Evolutionary conservation across 2,797 vertebrate species (phyloP).

Genomic region (Cetoscarus ocellatus): DNA sequence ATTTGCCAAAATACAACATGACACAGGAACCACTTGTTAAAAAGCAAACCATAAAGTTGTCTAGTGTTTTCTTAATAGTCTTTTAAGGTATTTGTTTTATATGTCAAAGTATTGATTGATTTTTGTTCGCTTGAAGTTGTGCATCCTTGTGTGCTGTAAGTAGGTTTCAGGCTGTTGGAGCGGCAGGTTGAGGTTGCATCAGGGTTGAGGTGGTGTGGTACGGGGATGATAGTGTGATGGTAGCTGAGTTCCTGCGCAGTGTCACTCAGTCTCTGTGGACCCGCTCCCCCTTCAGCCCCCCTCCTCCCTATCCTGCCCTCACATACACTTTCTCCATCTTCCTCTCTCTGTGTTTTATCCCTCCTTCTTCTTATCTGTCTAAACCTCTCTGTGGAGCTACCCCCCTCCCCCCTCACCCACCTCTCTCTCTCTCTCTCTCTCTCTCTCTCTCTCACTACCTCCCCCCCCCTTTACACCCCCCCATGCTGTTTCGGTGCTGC

Average conservation of each 20-base stretch:
- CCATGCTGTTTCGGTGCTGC: slow-evolving; percentile 88
- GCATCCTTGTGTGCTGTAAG: background rate
- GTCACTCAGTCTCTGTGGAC: slow-evolving; percentile 96
- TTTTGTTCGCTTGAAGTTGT: slow-evolving; percentile 14
- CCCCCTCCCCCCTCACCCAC: slow-evolving; percentile 34
- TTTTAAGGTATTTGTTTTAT: background rate
- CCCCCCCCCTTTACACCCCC: slow-evolving; percentile 64
- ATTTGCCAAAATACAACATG: slow-evolving; percentile 11
- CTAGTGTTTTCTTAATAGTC: background rate
- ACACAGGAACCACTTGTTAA: slow-evolving; percentile 4
- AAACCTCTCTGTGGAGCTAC: slow-evolving; percentile 66
- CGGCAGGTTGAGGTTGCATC: slow-evolving; percentile 44
- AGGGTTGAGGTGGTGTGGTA: slow-evolving; percentile 51
- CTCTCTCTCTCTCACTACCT: slow-evolving; percentile 45
- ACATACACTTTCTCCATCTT: slow-evolving; percentile 62
- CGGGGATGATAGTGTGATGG: slow-evolving; percentile 57
- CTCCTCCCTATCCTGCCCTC: slow-evolving; percentile 73
- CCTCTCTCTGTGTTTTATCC: slow-evolving; percentile 50
- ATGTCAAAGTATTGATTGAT: background rate
- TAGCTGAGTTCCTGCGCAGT: slow-evolving; percentile 90
- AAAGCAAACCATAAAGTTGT: slow-evolving; percentile 22
- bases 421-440: slow-evolving; percentile 25
- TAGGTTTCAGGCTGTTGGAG: slow-evolving; percentile 20
- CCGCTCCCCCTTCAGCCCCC: slow-evolving; percentile 89
- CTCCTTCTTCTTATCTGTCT: slow-evolving; percentile 71